Evolutionary conservation across 2,797 vertebrate genomes (phyloP).

Genomic region (Typhlichthys subterraneus): DNA sequence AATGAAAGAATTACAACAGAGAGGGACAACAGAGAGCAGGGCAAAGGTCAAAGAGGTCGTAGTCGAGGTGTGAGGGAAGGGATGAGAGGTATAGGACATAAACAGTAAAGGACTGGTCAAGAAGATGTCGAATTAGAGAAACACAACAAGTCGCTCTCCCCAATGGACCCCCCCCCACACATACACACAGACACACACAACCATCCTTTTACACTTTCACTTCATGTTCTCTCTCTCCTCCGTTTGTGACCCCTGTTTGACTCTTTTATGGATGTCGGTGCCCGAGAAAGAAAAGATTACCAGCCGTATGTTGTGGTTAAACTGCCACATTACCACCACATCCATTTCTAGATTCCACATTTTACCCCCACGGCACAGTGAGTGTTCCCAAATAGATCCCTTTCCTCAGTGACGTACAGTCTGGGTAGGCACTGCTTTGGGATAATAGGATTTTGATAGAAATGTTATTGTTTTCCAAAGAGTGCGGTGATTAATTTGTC

Average conservation of each 20-base stretch:
- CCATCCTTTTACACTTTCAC: neutral
- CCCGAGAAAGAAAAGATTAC: too few species aligned
- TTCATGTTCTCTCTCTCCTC: neutral
- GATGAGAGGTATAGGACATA: neutral
- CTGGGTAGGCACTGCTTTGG: too few species aligned
- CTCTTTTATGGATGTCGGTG: too few species aligned
- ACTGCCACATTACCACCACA: conserved; percentile 2
- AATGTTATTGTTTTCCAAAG: too few species aligned
- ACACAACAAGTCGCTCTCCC: conserved; percentile 45
- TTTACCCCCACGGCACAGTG: too few species aligned
- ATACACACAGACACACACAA: too few species aligned
- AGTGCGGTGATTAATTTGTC: too few species aligned
- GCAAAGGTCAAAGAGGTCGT: neutral
- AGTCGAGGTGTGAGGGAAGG: conserved; percentile 1
- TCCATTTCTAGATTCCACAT: too few species aligned
- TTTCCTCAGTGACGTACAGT: too few species aligned
- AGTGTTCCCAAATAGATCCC: too few species aligned
- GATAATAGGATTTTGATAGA: too few species aligned
- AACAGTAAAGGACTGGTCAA: neutral
- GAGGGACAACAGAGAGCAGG: neutral
- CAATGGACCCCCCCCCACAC: conserved; percentile 20
- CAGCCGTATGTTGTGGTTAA: conserved; percentile 18
- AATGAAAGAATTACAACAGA: neutral
- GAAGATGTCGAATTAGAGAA: neutral
- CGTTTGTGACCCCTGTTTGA: neutral